Evolutionary conservation across 2,113 vertebrate species (phyloP), one percentile per base, ranked within the genome.

Genomic region (Bagarius yarrelli): DNA sequence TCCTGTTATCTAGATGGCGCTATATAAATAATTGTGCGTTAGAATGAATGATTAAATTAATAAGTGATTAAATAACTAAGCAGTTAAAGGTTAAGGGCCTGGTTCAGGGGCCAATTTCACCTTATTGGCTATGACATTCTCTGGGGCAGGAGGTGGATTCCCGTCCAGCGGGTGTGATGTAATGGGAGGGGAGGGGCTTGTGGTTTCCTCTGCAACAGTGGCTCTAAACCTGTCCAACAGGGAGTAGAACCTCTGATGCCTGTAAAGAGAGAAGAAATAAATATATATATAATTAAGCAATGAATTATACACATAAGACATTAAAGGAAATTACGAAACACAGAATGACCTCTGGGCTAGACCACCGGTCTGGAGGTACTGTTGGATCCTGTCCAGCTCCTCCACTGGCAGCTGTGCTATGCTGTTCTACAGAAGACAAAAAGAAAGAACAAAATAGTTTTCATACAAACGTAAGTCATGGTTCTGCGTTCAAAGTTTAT

Each of bases 171-270:
- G 98, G 88, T 99, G 98, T 64, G 94, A 90, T 14, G 96, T 96
- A 64, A 96, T 86, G 0, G 92, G 93, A 82, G 95, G 93, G 2
- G 89, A 84, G 44, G 97, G 96, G 88, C 96, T 95, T 0, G 79
- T 85, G 0, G 94, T 95, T 75, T 92, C 93, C 12, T 95, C 94
- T 1, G 94, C 92, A 0, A 97, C 92, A 73, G 94, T 95, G 21
- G 95, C 93, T 88, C 96, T 93, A 87, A 98, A 98, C 87, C 98
- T 95, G 91, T 99, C 98, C 95, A 99, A 92, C 91, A 99, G 94
- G 2, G 97, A 99, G 90, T 95, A 98, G 77, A 99, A 96, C 90
- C 98, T 93, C 91, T 98, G 96, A 91, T 99, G 98, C 84, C 98
- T 99, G 89, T 61, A 18, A 55, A 83, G 9, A 34, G 6, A 36